These are phyloP conservation scores for Masnerella sp. DNA, from an alignment of 2,888 invertebrate species.

Conservation along the genomic window DNA sequence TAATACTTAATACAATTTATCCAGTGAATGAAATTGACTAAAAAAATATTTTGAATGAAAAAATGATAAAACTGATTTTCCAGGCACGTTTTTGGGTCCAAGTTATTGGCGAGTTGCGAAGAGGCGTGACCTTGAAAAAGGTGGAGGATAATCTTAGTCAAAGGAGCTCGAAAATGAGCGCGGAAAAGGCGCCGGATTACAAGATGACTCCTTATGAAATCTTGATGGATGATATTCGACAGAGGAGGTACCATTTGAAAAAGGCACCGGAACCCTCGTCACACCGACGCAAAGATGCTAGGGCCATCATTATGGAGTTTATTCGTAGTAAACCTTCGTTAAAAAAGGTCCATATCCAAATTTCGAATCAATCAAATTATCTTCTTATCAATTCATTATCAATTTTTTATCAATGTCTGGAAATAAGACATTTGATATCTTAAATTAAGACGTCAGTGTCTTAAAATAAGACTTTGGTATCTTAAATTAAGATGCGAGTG, in stretches of 20 bases:
- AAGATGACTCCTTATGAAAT: slow-evolving; percentile 98
- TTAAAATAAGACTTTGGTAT: too few species aligned
- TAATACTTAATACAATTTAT: too few species aligned
- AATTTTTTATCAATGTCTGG: too few species aligned
- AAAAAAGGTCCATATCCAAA: slow-evolving; percentile 87
- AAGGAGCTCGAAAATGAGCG: slow-evolving; percentile 79
- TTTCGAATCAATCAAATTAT: too few species aligned
- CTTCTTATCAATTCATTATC: slow-evolving; percentile 7
- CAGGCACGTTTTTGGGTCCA: slow-evolving; percentile 97
- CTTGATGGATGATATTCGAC: slow-evolving; percentile 96
- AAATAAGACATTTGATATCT: too few species aligned
- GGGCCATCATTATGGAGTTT: slow-evolving; percentile 92
- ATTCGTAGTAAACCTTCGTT: slow-evolving; percentile 90
- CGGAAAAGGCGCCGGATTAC: slow-evolving; percentile 90
- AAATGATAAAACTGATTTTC: too few species aligned
- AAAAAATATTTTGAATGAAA: too few species aligned
- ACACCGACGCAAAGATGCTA: slow-evolving; percentile 92
- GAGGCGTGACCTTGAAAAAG: slow-evolving; percentile 96
- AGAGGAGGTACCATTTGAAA: slow-evolving; percentile 91
- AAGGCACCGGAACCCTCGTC: slow-evolving; percentile 86
- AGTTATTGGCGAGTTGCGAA: slow-evolving; percentile 93
- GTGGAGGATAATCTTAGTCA: slow-evolving; percentile 75
- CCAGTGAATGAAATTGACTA: too few species aligned
- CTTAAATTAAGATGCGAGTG: too few species aligned
- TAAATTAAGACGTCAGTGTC: too few species aligned